Conservation (phyloP, 2,797 vertebrate genomes). For the Glossophaga mutica region DNA sequence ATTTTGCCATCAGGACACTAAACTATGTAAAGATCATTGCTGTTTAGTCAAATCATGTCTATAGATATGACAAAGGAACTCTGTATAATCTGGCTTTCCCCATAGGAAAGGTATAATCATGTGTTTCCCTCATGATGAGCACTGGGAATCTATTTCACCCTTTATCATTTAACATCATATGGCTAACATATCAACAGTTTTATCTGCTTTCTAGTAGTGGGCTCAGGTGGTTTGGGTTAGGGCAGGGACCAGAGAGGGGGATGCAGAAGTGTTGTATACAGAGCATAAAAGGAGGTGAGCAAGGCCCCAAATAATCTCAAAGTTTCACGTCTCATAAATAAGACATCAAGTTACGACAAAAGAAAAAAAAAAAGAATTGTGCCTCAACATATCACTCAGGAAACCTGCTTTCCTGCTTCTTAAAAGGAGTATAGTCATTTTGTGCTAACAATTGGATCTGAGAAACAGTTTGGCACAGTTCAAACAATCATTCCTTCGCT, state of each 20-base stretch:
- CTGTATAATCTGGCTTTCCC: constrained; percentile 75
- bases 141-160: constrained; percentile 77
- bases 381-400: constrained; percentile 76
- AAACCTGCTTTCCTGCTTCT: constrained; percentile 82
- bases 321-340: constrained; percentile 79
- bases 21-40: constrained; percentile 78
- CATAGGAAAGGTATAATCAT: constrained; percentile 77
- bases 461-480: constrained; percentile 89
- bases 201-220: constrained; percentile 51
- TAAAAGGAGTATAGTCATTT: constrained; percentile 78
- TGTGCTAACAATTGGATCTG: constrained; percentile 83
- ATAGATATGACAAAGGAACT: constrained; percentile 78
- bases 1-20: constrained; percentile 80
- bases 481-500: constrained; percentile 84
- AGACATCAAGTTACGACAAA: constrained; percentile 72
- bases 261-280: constrained; percentile 59
- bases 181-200: constrained; percentile 74
- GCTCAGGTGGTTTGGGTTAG: constrained; percentile 69
- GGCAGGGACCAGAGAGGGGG: constrained; percentile 43
- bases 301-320: constrained; percentile 75
- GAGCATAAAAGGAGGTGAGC: constrained; percentile 77
- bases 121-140: constrained; percentile 79
- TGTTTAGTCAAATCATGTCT: constrained; percentile 75
- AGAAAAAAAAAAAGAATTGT: constrained; percentile 70
- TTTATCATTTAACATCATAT: constrained; percentile 79